Percentiles rank a stretch among this genome's conserved stretches.
Conservation (phyloP, 2,888 invertebrate species). For the Chirona hameri region DNA sequence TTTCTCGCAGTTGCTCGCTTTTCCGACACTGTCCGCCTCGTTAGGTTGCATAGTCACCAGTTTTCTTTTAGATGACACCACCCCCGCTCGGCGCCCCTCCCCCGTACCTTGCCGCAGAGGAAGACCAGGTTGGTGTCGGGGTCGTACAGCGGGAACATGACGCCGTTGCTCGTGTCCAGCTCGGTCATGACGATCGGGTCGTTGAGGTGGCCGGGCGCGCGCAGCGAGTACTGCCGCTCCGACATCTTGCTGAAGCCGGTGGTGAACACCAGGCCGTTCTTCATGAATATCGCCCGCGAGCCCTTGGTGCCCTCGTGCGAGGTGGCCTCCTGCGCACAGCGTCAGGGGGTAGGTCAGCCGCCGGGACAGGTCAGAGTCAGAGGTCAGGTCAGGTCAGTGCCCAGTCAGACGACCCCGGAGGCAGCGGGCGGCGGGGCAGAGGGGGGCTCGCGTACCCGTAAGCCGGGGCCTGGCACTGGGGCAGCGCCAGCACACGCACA, state of each 20-base stretch:
- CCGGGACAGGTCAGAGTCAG: too few species aligned
- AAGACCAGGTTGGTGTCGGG: conserved; percentile 91
- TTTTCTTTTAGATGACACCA: too few species aligned
- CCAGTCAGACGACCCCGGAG: too few species aligned
- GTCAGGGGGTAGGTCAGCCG: too few species aligned
- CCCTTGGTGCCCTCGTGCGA: conserved; percentile 93
- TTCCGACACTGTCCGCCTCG: too few species aligned
- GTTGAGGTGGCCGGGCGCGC: conserved; percentile 79
- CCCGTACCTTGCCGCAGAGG: conserved; percentile 78
- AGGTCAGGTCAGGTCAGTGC: too few species aligned
- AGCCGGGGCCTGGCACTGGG: too few species aligned
- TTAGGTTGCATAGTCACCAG: too few species aligned
- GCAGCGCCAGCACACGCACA: too few species aligned
- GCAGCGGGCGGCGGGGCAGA: too few species aligned
- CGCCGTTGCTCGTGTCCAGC: conserved; percentile 91
- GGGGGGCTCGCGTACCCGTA: too few species aligned
- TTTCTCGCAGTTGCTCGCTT: too few species aligned
- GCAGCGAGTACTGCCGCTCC: conserved; percentile 92
- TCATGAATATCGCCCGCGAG: conserved; percentile 81
- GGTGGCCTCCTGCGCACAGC: conserved; percentile 61
- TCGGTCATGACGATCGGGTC: conserved; percentile 91
- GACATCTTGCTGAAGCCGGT: conserved; percentile 95
- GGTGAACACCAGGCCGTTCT: conserved; percentile 87
- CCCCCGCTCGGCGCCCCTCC: conserved; percentile 2
- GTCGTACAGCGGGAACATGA: conserved; percentile 95